Percentiles rank a stretch among this genome's conserved stretches.
Conservation (phyloP, 2,113 vertebrate genomes). For the Poecilia latipinna region DNA sequence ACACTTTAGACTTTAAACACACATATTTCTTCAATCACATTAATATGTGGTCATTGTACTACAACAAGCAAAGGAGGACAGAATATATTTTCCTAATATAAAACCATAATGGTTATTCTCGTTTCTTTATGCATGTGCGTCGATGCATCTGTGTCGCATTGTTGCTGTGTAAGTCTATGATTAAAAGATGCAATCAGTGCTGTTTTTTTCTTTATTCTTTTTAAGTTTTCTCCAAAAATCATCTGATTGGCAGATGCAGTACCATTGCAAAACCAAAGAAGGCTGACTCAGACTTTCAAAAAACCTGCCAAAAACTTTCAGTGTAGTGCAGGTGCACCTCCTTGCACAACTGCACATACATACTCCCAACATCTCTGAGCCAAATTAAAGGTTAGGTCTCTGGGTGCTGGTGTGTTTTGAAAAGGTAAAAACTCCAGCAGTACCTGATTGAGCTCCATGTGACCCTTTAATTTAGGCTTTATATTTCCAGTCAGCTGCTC, state of each 20-base stretch:
- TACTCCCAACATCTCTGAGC: neutral
- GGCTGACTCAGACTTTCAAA: constrained; percentile 38
- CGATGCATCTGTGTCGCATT: neutral
- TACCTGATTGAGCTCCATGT: constrained; percentile 49
- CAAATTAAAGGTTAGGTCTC: constrained; percentile 25
- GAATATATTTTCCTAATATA: neutral
- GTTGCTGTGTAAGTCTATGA: constrained; percentile 31
- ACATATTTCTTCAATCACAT: constrained; percentile 13
- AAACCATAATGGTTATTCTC: constrained; percentile 15
- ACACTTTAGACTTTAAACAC: constrained; percentile 9
- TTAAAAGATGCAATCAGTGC: constrained; percentile 53
- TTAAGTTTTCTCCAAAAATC: constrained; percentile 37
- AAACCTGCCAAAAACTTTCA: constrained; percentile 33
- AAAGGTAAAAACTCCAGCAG: constrained; percentile 38
- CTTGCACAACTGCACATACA: constrained; percentile 5
- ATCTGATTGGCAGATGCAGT: constrained; percentile 29
- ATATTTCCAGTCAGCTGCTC: constrained; percentile 64
- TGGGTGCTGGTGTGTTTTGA: constrained; percentile 17
- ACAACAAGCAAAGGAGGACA: neutral
- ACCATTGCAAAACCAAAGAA: constrained; percentile 43
- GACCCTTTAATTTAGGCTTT: constrained; percentile 66
- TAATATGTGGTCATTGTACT: constrained; percentile 11
- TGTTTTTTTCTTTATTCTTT: constrained; percentile 5
- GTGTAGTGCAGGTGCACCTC: constrained; percentile 2
- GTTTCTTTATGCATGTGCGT: neutral